Conservation (phyloP, 2,113 vertebrate genomes). For the Halcyon senegalensis region DNA sequence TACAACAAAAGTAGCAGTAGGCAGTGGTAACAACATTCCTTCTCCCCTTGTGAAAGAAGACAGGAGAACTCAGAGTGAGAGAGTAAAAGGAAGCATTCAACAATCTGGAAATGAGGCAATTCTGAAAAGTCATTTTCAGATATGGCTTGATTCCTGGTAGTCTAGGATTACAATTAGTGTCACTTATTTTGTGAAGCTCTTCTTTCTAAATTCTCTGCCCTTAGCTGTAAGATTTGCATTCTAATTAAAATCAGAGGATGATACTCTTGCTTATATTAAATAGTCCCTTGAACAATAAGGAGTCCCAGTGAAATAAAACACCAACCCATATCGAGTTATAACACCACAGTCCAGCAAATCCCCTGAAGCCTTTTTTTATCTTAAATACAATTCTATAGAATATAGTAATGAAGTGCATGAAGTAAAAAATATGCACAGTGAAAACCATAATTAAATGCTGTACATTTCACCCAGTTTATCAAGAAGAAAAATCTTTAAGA, state of each 20-base stretch:
- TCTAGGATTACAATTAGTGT: not conserved
- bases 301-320: not conserved
- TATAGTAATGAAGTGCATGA: not conserved
- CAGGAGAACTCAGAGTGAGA: not conserved
- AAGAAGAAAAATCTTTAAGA: not conserved
- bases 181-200: not conserved
- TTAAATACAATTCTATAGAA: constrained; percentile 25
- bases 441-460: not conserved
- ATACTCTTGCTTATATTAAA: not conserved
- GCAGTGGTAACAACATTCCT: not conserved
- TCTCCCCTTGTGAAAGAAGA: not conserved
- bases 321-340: not conserved
- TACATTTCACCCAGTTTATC: not conserved
- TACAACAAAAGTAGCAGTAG: not conserved
- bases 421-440: not conserved
- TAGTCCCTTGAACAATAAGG: not conserved
- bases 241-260: not conserved
- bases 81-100: not conserved
- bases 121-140: not conserved
- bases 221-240: not conserved
- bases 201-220: not conserved
- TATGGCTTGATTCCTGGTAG: not conserved
- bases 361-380: not conserved
- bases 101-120: not conserved
- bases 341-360: not conserved